Conservation (phyloP, 2,797 vertebrate species). For the Glyptemys insculpta region DNA sequence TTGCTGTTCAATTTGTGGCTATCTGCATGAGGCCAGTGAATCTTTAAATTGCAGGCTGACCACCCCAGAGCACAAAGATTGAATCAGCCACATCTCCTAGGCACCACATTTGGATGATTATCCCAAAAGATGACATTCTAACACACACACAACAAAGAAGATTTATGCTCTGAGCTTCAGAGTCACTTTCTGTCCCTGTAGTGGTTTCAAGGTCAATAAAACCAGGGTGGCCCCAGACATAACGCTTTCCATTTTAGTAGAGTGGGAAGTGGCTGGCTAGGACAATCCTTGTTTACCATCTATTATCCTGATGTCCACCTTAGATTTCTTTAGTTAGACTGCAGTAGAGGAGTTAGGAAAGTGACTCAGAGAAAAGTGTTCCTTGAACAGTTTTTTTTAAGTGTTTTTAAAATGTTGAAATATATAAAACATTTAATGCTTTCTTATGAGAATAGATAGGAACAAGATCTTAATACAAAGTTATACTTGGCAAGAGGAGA, state of each 20-base stretch:
- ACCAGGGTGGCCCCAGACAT: slow-evolving; percentile 80
- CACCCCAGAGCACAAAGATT: slow-evolving; percentile 80
- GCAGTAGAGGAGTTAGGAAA: background rate
- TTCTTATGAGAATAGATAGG: background rate
- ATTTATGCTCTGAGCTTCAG: slow-evolving; percentile 70
- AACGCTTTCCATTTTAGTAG: slow-evolving; percentile 64
- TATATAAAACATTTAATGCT: background rate
- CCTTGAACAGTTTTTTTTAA: background rate
- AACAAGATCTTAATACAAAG: background rate
- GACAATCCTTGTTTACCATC: slow-evolving; percentile 42
- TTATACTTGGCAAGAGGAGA: background rate
- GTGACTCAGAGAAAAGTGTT: background rate
- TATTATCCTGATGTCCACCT: slow-evolving; percentile 4
- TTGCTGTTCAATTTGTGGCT: slow-evolving; percentile 81
- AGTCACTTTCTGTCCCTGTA: slow-evolving; percentile 76
- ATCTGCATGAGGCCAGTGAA: slow-evolving; percentile 81
- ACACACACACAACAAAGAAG: slow-evolving; percentile 65
- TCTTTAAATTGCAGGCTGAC: slow-evolving; percentile 85
- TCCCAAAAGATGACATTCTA: slow-evolving; percentile 74
- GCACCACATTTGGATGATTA: slow-evolving; percentile 76
- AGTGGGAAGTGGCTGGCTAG: slow-evolving; percentile 53
- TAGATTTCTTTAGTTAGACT: background rate
- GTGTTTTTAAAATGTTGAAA: background rate
- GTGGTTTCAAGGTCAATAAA: slow-evolving; percentile 81
- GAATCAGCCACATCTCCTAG: slow-evolving; percentile 78